phyloP scores from a whole-genome alignment of 1,140 invertebrate species.

The Pseudomyrmex gracilis region DNA sequence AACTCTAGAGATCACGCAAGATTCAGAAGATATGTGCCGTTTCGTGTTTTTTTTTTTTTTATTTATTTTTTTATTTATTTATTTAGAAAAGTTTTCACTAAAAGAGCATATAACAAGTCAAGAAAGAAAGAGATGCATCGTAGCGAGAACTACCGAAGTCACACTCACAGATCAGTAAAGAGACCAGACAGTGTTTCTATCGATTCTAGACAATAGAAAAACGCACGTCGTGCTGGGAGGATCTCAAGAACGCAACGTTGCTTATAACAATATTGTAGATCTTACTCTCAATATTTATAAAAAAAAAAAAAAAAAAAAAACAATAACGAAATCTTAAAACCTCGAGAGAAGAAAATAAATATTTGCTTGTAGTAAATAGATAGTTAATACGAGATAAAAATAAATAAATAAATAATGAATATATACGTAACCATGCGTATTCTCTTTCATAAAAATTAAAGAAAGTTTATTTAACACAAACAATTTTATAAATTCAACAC shows the following conservation, averaged over 20 bases:
- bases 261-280: not conserved
- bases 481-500: not conserved
- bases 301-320: not conserved
- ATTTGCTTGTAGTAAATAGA: not conserved
- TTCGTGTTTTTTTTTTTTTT: slow-evolving; percentile 54
- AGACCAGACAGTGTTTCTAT: slow-evolving; percentile 79
- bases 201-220: slow-evolving; percentile 62
- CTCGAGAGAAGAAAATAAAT: not conserved
- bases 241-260: slow-evolving; percentile 54
- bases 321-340: not conserved
- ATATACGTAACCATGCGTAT: not conserved
- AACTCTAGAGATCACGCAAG: slow-evolving; percentile 77
- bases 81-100: slow-evolving; percentile 66
- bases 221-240: slow-evolving; percentile 42
- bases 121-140: slow-evolving; percentile 68
- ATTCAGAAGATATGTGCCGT: slow-evolving; percentile 76
- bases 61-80: slow-evolving; percentile 24
- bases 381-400: not conserved
- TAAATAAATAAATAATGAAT: not conserved
- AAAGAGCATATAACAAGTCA: slow-evolving; percentile 69
- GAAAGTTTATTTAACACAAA: not conserved
- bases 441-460: not conserved
- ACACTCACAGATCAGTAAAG: slow-evolving; percentile 70
- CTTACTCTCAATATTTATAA: not conserved
- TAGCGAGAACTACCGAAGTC: slow-evolving; percentile 64